A percentile compares a stretch with the other conserved stretches of the same genome.
These are phyloP conservation scores for Aphelinus certus DNA, from an alignment of 1,140 invertebrate species.

Conservation along the genomic window DNA sequence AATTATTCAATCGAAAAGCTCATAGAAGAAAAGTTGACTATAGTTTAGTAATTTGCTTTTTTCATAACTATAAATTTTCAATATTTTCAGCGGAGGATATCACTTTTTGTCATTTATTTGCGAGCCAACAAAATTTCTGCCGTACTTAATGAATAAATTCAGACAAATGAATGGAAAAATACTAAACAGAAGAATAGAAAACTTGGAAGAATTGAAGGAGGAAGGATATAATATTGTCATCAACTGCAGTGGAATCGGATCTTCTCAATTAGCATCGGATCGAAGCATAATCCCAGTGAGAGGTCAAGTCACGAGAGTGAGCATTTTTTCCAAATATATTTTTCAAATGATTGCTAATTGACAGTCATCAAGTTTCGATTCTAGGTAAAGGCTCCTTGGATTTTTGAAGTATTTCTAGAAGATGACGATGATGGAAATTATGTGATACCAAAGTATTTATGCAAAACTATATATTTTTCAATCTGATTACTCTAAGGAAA, in stretches of 20 bases:
- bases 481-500: too few species aligned
- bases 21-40: too few species aligned
- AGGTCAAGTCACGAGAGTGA: conserved; percentile 75
- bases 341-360: too few species aligned
- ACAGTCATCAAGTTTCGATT: conserved; percentile 38
- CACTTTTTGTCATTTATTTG: conserved; percentile 72
- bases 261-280: conserved; percentile 70
- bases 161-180: conserved; percentile 67
- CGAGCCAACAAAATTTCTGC: conserved; percentile 70
- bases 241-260: conserved; percentile 78
- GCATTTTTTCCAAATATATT: too few species aligned
- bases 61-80: conserved; percentile 18
- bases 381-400: conserved; percentile 73
- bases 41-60: too few species aligned
- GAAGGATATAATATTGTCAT: conserved; percentile 73
- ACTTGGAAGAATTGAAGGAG: conserved; percentile 65
- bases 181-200: conserved; percentile 62
- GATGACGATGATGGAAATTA: conserved; percentile 72
- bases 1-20: too few species aligned
- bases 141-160: conserved; percentile 72
- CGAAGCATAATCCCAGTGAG: conserved; percentile 69
- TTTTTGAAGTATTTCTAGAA: conserved; percentile 67
- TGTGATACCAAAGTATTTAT: conserved; percentile 77
- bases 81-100: conserved; percentile 66
- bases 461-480: too few species aligned